Conservation (phyloP, 2,113 vertebrate species). For the Noturus placidus region DNA sequence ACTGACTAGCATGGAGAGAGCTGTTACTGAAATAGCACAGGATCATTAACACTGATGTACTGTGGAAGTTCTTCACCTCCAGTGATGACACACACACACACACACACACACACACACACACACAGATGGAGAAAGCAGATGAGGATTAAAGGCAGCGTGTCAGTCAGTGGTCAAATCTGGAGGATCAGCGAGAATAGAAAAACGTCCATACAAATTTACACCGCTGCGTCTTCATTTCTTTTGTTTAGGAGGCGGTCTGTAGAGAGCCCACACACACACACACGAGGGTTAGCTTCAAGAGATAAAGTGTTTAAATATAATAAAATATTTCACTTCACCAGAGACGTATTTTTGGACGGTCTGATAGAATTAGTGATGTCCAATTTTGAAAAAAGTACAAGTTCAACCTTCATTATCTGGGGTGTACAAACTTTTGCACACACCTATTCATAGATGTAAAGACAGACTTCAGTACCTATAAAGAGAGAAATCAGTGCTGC, state of each 20-base stretch:
- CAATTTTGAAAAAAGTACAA: not conserved
- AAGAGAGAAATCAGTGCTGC: not conserved
- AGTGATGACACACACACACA: not conserved
- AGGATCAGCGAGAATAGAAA: conserved; percentile 15
- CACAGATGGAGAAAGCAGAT: not conserved
- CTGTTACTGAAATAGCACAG: not conserved
- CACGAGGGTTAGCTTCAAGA: not conserved
- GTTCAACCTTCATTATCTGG: not conserved
- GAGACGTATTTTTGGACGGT: not conserved
- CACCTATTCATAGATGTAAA: not conserved
- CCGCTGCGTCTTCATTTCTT: conserved; percentile 71
- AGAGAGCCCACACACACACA: not conserved
- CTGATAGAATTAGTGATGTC: not conserved
- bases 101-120: not conserved
- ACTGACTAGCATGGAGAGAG: too few species aligned
- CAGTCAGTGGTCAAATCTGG: conserved; percentile 33
- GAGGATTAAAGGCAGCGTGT: not conserved
- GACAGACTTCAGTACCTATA: not conserved
- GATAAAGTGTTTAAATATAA: not conserved
- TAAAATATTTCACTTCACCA: not conserved
- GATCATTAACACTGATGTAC: not conserved
- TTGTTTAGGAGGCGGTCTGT: conserved; percentile 80
- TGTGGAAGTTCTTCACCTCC: not conserved
- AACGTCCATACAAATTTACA: not conserved
- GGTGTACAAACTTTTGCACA: not conserved